Evolutionary conservation across 2,888 invertebrate species (phyloP).

Genomic region (Dascillus cervinus): DNA sequence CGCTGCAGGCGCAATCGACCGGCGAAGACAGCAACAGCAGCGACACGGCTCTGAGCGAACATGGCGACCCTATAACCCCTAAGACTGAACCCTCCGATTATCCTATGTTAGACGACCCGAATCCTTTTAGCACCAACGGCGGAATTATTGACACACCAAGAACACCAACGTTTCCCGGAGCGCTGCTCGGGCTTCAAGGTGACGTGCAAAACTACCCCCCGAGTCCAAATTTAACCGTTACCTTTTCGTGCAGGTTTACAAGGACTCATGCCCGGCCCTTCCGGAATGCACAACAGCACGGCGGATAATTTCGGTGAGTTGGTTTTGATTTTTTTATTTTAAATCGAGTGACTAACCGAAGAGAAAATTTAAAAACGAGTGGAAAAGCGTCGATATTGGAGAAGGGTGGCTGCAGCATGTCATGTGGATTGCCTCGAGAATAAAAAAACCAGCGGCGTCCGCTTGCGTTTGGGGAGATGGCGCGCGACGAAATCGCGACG

Average conservation of each 20-base stretch:
- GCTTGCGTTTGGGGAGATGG: too few relatives aligned
- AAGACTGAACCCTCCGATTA: constrained; percentile 70
- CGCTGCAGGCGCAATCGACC: constrained; percentile 59
- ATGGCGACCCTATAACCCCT: constrained; percentile 58
- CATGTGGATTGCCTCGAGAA: too few relatives aligned
- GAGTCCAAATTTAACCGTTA: constrained; percentile 10
- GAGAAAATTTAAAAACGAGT: too few relatives aligned
- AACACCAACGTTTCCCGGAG: constrained; percentile 70
- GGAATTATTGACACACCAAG: constrained; percentile 57
- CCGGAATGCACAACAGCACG: constrained; percentile 64
- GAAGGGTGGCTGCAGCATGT: too few relatives aligned
- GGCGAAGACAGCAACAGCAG: constrained; percentile 81
- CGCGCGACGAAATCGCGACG: neutral
- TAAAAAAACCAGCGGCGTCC: too few relatives aligned
- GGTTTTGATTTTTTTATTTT: too few relatives aligned
- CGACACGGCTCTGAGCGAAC: constrained; percentile 69
- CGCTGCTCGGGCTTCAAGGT: constrained; percentile 76
- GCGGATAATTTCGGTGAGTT: constrained; percentile 68
- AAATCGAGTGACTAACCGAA: too few relatives aligned
- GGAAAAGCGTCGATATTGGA: too few relatives aligned
- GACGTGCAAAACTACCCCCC: constrained; percentile 20
- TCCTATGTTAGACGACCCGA: constrained; percentile 55
- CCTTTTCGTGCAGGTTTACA: constrained; percentile 45
- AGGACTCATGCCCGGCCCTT: constrained; percentile 80
- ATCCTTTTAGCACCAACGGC: constrained; percentile 53